Percentiles rank a stretch among this genome's conserved stretches.
phyloP scores from a whole-genome alignment of 1,140 invertebrate genomes.

The Scaptomyza pallida region DNA sequence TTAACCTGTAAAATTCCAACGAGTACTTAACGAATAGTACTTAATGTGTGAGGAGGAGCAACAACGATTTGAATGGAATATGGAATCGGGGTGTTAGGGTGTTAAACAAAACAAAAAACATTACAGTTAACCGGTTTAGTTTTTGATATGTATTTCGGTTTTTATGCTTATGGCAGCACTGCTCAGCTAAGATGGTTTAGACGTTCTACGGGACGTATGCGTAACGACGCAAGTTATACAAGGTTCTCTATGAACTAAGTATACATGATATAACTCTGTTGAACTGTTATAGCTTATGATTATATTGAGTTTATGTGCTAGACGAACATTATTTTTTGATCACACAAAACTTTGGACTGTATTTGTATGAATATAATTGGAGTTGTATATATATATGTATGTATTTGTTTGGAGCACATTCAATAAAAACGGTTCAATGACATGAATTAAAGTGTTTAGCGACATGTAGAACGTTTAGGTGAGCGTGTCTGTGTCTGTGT shows the following conservation, averaged over 20 bases:
- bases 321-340: constrained; percentile 14
- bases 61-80: constrained; percentile 16
- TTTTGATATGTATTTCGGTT: constrained; percentile 10
- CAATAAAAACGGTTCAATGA: constrained; percentile 37
- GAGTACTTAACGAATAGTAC: constrained; percentile 48
- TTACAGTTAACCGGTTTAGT: background rate
- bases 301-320: constrained; percentile 24
- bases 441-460: constrained; percentile 7
- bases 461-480: constrained; percentile 3
- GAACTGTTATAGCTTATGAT: background rate
- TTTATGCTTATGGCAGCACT: constrained; percentile 4
- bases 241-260: constrained; percentile 14
- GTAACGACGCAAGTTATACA: constrained; percentile 40
- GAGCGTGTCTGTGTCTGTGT: constrained; percentile 27
- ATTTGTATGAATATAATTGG: constrained; percentile 4
- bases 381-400: background rate
- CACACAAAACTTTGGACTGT: constrained; percentile 11
- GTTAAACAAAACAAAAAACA: background rate
- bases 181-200: constrained; percentile 8
- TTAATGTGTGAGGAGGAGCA: constrained; percentile 12
- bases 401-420: constrained; percentile 26
- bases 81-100: background rate
- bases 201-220: constrained; percentile 37
- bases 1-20: constrained; percentile 81
- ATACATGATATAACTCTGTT: constrained; percentile 1